phyloP scores from a whole-genome alignment of 2,113 vertebrate genomes.

The Neolamprologus sp. region DNA sequence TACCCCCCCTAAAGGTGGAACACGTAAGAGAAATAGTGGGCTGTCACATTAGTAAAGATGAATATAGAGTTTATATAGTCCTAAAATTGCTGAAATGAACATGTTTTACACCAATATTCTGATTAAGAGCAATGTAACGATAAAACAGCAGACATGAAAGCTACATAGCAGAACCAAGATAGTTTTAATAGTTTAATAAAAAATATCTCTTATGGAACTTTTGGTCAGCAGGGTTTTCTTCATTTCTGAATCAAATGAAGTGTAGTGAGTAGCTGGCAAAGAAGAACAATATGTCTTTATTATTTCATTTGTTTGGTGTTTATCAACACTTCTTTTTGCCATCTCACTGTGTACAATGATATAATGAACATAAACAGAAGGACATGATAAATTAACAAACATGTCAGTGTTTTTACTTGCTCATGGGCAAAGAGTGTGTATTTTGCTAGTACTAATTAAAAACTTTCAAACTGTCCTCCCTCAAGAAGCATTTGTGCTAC shows the following conservation, averaged over 20 bases:
- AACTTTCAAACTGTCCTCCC: not conserved
- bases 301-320: not conserved
- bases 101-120: not conserved
- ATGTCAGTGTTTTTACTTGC: not conserved
- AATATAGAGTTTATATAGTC: not conserved
- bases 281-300: not conserved
- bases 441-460: not conserved
- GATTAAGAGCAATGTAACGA: not conserved
- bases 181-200: not conserved
- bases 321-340: not conserved
- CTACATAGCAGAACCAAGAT: not conserved
- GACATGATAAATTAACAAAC: not conserved
- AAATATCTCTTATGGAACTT: not conserved
- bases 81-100: not conserved
- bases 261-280: not conserved
- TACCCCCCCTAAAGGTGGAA: conserved; percentile 70
- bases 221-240: not conserved
- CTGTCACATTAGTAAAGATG: not conserved
- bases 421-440: not conserved
- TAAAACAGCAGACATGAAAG: not conserved
- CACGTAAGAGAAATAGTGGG: not conserved
- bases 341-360: not conserved
- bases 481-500: not conserved
- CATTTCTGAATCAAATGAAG: not conserved
- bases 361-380: not conserved